These are phyloP conservation scores for Oophaga sylvatica DNA, from an alignment of 2,797 vertebrate genomes.

Conservation along the genomic window DNA sequence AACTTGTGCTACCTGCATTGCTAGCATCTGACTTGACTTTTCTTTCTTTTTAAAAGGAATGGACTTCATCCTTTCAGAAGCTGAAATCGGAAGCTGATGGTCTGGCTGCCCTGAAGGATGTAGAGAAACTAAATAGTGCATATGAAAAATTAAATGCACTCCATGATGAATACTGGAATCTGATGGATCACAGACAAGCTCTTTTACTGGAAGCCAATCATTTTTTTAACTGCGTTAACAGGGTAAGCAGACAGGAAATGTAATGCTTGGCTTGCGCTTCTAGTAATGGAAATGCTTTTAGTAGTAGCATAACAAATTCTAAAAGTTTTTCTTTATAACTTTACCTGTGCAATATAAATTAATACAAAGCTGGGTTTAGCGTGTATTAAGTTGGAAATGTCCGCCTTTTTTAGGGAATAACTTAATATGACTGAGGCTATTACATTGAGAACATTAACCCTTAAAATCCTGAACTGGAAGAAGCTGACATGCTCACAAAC, in stretches of 20 bases:
- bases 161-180: constrained; percentile 71
- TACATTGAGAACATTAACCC: not conserved
- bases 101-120: constrained; percentile 71
- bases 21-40: not conserved
- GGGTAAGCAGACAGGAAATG: constrained; percentile 72
- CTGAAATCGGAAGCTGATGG: constrained; percentile 73
- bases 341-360: not conserved
- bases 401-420: not conserved
- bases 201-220: constrained; percentile 76
- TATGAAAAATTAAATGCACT: constrained; percentile 72
- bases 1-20: not conserved
- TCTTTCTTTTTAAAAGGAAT: constrained; percentile 71
- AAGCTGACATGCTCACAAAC: too few relatives aligned
- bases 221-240: constrained; percentile 78
- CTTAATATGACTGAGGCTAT: not conserved
- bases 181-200: constrained; percentile 70
- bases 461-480: too few relatives aligned
- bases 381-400: not conserved
- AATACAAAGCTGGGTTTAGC: not conserved
- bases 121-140: constrained; percentile 72
- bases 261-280: not conserved
- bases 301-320: not conserved
- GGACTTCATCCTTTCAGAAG: constrained; percentile 70
- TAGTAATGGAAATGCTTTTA: constrained; percentile 37
- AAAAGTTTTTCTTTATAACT: not conserved